phyloP scores from a whole-genome alignment of 2,113 vertebrate species.

The Sylvicapra grimmia region DNA sequence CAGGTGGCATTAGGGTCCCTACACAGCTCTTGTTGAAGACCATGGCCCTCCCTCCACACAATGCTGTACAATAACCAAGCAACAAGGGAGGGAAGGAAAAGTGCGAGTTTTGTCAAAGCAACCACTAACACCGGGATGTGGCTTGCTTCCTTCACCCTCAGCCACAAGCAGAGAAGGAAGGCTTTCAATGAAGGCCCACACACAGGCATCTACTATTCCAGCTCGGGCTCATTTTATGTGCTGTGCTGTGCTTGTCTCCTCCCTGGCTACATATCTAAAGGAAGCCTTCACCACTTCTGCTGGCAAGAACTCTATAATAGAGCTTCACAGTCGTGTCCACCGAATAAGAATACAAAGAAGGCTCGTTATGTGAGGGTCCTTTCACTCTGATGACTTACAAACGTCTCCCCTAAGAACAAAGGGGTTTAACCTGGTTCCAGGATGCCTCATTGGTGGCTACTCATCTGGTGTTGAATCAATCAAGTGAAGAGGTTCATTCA shows the following conservation, averaged over 20 bases:
- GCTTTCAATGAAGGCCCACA: not conserved
- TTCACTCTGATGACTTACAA: not conserved
- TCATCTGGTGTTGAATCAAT: not conserved
- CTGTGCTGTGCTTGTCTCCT: not conserved
- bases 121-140: constrained; percentile 26
- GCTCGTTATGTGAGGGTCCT: not conserved
- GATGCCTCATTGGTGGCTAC: not conserved
- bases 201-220: not conserved
- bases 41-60: not conserved
- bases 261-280: not conserved
- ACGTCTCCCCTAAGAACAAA: not conserved
- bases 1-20: not conserved
- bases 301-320: not conserved
- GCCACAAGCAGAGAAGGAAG: constrained; percentile 49
- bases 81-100: not conserved
- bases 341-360: not conserved
- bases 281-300: not conserved
- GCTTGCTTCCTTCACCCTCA: constrained; percentile 55
- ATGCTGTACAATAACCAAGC: not conserved
- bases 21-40: not conserved
- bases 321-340: not conserved
- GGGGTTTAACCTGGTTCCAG: not conserved
- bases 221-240: not conserved
- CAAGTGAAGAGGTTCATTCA: not conserved
- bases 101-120: not conserved